Conservation (phyloP, 2,113 vertebrate species). For the Pseudorhombus dupliciocellatus region DNA sequence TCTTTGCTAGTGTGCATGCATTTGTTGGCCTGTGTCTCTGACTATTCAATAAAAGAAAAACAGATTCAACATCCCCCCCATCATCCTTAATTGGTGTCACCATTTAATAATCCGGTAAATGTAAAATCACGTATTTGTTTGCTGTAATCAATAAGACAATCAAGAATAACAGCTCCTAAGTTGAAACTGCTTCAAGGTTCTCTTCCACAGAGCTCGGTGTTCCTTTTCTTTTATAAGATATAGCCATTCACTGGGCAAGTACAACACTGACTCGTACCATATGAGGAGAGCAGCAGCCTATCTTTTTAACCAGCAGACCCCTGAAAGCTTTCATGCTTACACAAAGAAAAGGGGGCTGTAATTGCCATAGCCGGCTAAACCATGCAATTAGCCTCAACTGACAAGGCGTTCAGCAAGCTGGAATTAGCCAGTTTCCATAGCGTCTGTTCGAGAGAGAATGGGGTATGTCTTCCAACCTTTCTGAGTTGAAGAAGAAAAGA, state of each 20-base stretch:
- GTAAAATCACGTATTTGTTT: slow-evolving; percentile 28
- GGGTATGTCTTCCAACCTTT: slow-evolving; percentile 70
- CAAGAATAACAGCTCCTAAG: not conserved
- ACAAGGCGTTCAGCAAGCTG: slow-evolving; percentile 69
- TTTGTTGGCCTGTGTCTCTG: slow-evolving; percentile 24
- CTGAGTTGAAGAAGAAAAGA: slow-evolving; percentile 45
- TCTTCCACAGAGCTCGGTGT: slow-evolving; percentile 21
- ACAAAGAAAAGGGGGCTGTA: slow-evolving; percentile 66
- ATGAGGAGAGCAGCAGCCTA: slow-evolving; percentile 20
- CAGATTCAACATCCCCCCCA: too few species aligned
- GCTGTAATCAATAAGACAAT: slow-evolving; percentile 17
- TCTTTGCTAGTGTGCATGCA: slow-evolving; percentile 35
- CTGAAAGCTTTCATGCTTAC: slow-evolving; percentile 64
- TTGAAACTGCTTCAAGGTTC: slow-evolving; percentile 21
- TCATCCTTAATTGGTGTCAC: slow-evolving; percentile 6
- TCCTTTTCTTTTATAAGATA: slow-evolving; percentile 35
- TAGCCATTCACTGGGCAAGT: slow-evolving; percentile 50
- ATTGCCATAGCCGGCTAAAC: slow-evolving; percentile 69
- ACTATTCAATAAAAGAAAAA: slow-evolving; percentile 9
- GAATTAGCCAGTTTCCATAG: slow-evolving; percentile 70
- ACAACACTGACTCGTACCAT: slow-evolving; percentile 46
- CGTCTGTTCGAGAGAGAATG: slow-evolving; percentile 53
- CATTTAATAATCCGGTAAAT: not conserved
- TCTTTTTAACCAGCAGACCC: slow-evolving; percentile 67
- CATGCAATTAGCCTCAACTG: slow-evolving; percentile 76